Conservation (phyloP, 2,797 vertebrate species). For the Megaceryle alcyon region DNA sequence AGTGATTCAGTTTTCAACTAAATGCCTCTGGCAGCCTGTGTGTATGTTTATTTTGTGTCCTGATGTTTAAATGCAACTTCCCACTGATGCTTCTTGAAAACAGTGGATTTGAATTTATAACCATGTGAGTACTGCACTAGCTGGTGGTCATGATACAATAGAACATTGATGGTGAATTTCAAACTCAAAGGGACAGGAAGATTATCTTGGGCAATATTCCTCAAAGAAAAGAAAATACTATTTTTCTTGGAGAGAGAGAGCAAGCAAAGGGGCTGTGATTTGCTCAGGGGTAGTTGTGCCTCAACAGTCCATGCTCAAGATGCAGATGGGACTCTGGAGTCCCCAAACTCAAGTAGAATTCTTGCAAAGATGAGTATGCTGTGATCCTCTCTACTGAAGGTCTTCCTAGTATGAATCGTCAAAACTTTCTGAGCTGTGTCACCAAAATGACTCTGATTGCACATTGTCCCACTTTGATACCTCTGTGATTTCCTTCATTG, state of each 20-base stretch:
- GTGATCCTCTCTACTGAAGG: not conserved
- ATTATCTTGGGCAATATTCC: not conserved
- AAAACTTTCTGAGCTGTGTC: not conserved
- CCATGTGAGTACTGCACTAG: not conserved
- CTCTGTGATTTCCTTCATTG: not conserved
- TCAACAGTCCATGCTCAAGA: not conserved
- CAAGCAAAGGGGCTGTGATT: not conserved
- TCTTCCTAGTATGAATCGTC: not conserved
- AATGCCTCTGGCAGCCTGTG: not conserved
- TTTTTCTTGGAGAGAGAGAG: not conserved
- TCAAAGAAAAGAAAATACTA: not conserved
- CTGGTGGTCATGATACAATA: accelerated
- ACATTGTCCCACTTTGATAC: not conserved
- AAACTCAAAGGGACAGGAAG: not conserved
- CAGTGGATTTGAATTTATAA: not conserved
- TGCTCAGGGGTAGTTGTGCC: not conserved
- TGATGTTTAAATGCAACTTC: not conserved
- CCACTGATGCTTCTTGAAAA: not conserved
- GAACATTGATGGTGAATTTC: not conserved
- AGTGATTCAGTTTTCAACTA: not conserved
- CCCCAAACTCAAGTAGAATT: not conserved
- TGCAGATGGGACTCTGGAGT: accelerated
- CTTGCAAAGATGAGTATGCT: not conserved
- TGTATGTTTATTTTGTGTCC: not conserved
- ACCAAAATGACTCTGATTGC: not conserved